Percentiles rank a stretch among this genome's conserved stretches.
phyloP scores from a whole-genome alignment of 2,888 invertebrate genomes.

The Brenthis hecate region DNA sequence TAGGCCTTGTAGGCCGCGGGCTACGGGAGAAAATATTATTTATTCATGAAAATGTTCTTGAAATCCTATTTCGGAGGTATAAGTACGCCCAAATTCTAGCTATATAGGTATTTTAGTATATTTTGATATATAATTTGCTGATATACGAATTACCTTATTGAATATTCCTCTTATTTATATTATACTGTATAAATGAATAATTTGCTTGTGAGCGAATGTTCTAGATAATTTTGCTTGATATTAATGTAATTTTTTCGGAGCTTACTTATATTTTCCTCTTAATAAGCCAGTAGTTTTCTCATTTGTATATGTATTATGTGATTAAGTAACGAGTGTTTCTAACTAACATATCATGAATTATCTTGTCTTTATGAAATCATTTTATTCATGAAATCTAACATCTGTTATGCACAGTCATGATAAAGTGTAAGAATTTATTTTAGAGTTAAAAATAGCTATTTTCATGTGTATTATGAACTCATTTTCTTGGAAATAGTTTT shows the following conservation, averaged over 20 bases:
- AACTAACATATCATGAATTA: no score
- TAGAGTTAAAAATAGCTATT: no score
- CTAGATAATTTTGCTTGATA: neutral
- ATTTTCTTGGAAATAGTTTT: no score
- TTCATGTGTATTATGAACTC: no score
- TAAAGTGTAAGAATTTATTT: no score
- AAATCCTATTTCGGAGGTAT: constrained; percentile 13
- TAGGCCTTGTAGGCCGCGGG: constrained; percentile 47
- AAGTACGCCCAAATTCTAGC: neutral
- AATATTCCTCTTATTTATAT: neutral
- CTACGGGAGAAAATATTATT: constrained; percentile 35
- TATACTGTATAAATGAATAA: constrained; percentile 9
- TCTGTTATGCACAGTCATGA: no score
- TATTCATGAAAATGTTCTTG: constrained; percentile 39
- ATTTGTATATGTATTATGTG: no score
- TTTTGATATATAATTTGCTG: neutral
- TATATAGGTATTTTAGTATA: neutral
- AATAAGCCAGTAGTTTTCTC: no score
- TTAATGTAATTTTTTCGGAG: neutral
- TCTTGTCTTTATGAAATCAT: no score
- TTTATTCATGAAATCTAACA: no score
- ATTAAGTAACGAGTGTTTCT: no score
- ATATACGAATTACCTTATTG: neutral
- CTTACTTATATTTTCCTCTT: neutral
- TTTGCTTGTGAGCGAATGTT: neutral